Conservation (phyloP, 2,888 invertebrate genomes). For the Spicauda simplicius region DNA sequence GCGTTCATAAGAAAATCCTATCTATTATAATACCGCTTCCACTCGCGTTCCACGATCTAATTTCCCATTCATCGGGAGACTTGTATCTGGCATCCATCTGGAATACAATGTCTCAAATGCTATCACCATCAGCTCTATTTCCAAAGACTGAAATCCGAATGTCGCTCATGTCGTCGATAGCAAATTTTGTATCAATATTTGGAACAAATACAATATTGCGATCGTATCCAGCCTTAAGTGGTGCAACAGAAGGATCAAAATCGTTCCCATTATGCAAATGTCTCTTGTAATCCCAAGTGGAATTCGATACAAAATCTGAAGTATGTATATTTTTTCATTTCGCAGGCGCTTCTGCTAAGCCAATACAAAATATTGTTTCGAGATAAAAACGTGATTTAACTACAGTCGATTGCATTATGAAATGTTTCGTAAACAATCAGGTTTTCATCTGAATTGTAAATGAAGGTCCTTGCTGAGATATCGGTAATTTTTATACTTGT, state of each 20-base stretch:
- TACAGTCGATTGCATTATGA: conserved; percentile 63
- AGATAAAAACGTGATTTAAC: conserved; percentile 68
- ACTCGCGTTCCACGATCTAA: conserved; percentile 62
- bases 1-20: conserved; percentile 57
- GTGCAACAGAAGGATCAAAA: conserved; percentile 31
- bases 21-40: conserved; percentile 68
- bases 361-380: conserved; percentile 70
- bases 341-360: conserved; percentile 57
- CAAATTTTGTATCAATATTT: conserved; percentile 48
- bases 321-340: conserved; percentile 52
- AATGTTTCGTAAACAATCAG: conserved; percentile 55
- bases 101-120: conserved; percentile 46
- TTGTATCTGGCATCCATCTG: conserved; percentile 55
- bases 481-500: not conserved
- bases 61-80: conserved; percentile 71
- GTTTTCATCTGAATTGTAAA: conserved; percentile 30
- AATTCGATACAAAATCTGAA: conserved; percentile 56
- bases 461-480: conserved; percentile 7
- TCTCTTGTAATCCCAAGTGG: conserved; percentile 47
- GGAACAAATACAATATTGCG: conserved; percentile 37
- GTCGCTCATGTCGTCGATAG: conserved; percentile 37
- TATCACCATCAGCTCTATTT: conserved; percentile 41
- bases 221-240: conserved; percentile 24
- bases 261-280: conserved; percentile 30
- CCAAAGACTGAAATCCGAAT: conserved; percentile 39